Base-by-base conservation (phyloP, 2,113 vertebrate genomes). In the Notothenia coriiceps region DNA sequence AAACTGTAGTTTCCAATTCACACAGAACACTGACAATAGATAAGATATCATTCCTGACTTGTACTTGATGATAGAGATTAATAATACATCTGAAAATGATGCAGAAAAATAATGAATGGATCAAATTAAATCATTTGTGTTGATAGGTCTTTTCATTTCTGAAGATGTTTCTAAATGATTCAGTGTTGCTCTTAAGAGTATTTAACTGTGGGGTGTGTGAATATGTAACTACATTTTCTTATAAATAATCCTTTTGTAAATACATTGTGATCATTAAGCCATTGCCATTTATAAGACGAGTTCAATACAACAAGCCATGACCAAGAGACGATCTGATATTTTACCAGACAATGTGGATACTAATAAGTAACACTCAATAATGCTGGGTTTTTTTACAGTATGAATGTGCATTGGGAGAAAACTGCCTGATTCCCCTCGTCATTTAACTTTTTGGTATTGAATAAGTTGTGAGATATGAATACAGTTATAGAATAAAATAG, bases 141-240 rank as follows among this genome's bases (percentile, higher is more conserved):
- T 77, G 70, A 40, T 93, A 86, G 76, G 62, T 88, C 88, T 90
- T 89, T 90, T 91, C 70, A 78, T 88, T 90, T 88, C 70, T 86
- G 79, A 78, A 83, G 72, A 89, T 88, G 86, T 93, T 91, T 88
- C 76, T 80, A 81, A 90, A 86, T 81, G 82, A 91, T 83, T 92
- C 75, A 79, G 80, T 92, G 85, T 91, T 90, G 74, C 89, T 91
- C 86, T 91, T 76, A 86, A 85, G 79, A 86, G 81, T 92, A 79
- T 87, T 80, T 88, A 85, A 79, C 85, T 92, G 90, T 92, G 82
- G 88, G 87, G 80, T 92, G 88, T 93, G 91, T 94, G 91, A 91
- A 92, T 93, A 91, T 93, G 89, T 92, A 92, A 91, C 92, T 93
- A 94, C 86, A 87, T 90, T 93, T 92, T 93, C 90, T 85, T 91